A percentile compares a stretch with the other conserved stretches of the same genome.
phyloP scores from a whole-genome alignment of 2,113 vertebrate genomes.

The Aramus guarauna region DNA sequence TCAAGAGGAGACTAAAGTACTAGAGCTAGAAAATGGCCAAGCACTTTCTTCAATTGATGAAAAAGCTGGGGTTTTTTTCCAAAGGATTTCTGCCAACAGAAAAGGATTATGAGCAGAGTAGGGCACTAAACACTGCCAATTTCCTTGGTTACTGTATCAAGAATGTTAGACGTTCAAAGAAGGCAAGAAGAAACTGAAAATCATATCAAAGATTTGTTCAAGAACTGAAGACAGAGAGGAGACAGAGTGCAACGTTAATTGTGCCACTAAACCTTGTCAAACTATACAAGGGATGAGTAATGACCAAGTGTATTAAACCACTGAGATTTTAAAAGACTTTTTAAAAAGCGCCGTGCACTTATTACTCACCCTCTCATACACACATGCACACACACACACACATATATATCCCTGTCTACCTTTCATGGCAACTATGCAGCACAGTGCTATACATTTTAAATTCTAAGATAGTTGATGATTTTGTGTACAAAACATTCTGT shows the following conservation, averaged over 20 bases:
- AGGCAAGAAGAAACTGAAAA: conserved; percentile 26
- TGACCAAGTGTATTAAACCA: neutral
- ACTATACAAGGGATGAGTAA: neutral
- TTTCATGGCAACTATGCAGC: neutral
- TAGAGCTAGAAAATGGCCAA: conserved; percentile 46
- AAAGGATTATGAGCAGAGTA: conserved; percentile 56
- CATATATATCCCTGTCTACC: neutral
- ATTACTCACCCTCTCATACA: neutral
- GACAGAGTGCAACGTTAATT: conserved; percentile 3
- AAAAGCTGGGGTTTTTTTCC: neutral
- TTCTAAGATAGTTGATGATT: neutral
- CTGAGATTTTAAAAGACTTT: neutral
- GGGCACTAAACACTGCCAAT: conserved; percentile 60
- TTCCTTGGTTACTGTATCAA: conserved; percentile 68
- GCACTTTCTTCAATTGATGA: conserved; percentile 35
- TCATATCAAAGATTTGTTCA: conserved; percentile 38
- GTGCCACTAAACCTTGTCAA: conserved; percentile 29
- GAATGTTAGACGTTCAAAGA: conserved; percentile 61
- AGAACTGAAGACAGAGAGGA: conserved; percentile 23
- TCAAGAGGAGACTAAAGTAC: conserved; percentile 49
- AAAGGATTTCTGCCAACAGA: conserved; percentile 54
- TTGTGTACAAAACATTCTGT: neutral
- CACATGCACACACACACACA: too few relatives aligned
- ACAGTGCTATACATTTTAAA: neutral
- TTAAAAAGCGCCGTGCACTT: neutral